Percentiles rank a stretch among this genome's conserved stretches.
Conservation (phyloP, 1,140 invertebrate genomes). For the Daktulosphaira vitifoliae region DNA sequence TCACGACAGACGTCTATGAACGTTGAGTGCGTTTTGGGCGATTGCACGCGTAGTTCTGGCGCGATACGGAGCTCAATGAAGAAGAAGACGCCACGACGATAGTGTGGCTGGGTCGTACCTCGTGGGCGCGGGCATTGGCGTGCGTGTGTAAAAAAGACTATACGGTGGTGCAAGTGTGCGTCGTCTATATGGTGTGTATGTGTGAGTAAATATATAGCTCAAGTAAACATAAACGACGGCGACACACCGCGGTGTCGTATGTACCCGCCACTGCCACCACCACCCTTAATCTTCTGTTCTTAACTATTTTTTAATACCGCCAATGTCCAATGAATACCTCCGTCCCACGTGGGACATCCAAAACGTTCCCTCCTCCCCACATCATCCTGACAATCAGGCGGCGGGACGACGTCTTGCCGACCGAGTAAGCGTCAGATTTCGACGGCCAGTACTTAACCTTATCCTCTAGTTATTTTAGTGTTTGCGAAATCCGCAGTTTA, state of each 20-base stretch:
- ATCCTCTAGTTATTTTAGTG: too few species aligned
- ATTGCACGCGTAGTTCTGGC: constrained; percentile 24
- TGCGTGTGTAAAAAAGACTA: neutral
- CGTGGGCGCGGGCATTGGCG: constrained; percentile 24
- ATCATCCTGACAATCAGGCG: too few species aligned
- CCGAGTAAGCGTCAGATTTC: too few species aligned
- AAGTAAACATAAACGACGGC: neutral
- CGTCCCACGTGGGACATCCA: too few species aligned
- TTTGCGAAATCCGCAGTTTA: too few species aligned
- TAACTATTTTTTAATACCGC: neutral
- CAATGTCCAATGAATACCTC: too few species aligned
- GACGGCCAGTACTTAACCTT: too few species aligned
- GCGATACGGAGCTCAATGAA: neutral
- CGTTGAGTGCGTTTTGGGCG: neutral
- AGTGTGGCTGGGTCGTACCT: constrained; percentile 9
- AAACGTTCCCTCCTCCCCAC: too few species aligned
- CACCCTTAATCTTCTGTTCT: constrained; percentile 14
- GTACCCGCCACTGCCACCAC: constrained; percentile 5
- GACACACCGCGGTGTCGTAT: neutral
- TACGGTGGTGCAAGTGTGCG: neutral
- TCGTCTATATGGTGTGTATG: neutral
- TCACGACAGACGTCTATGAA: neutral
- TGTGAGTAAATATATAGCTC: constrained; percentile 13
- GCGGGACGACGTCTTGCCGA: too few species aligned
- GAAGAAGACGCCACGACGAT: neutral